Evolutionary conservation across 2,888 invertebrate species (phyloP).

Genomic region (Pterostichus madidus): DNA sequence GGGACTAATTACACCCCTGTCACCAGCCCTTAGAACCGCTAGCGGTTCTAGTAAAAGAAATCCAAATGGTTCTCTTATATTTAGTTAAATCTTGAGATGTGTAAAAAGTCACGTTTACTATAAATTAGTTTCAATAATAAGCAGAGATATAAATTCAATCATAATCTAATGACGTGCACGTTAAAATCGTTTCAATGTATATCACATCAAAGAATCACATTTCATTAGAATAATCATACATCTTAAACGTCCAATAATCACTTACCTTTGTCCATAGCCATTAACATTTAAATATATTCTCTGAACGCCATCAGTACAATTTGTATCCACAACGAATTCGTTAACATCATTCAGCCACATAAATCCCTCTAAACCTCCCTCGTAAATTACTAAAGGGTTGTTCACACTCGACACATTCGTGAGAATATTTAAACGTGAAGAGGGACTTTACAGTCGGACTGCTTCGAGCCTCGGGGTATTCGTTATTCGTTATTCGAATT

Average conservation of each 20-base stretch:
- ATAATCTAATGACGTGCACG: not conserved
- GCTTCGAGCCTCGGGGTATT: not conserved
- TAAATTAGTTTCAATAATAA: no score
- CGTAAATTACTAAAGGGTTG: constrained; percentile 50
- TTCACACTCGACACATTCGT: constrained; percentile 44
- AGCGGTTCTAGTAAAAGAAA: no score
- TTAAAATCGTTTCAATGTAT: not conserved
- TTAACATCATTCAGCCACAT: constrained; percentile 16
- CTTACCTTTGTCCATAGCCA: constrained; percentile 3
- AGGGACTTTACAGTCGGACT: constrained; percentile 7
- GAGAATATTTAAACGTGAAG: constrained; percentile 43
- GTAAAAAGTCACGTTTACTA: not conserved
- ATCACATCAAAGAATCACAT: not conserved
- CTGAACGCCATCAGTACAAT: constrained; percentile 11
- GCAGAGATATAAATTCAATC: no score
- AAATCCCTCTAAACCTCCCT: constrained; percentile 24
- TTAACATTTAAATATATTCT: constrained; percentile 24
- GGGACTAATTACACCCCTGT: not conserved
- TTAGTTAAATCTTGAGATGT: not conserved
- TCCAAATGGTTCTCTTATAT: no score
- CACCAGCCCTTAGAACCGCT: no score
- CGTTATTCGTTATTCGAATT: constrained; percentile 34
- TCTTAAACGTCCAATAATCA: constrained; percentile 15
- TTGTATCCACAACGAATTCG: constrained; percentile 37
- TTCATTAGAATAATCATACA: not conserved